A percentile compares a stretch with the other conserved stretches of the same genome.
phyloP scores from a whole-genome alignment of 1,140 invertebrate species.

The Drosophila persimilis region DNA sequence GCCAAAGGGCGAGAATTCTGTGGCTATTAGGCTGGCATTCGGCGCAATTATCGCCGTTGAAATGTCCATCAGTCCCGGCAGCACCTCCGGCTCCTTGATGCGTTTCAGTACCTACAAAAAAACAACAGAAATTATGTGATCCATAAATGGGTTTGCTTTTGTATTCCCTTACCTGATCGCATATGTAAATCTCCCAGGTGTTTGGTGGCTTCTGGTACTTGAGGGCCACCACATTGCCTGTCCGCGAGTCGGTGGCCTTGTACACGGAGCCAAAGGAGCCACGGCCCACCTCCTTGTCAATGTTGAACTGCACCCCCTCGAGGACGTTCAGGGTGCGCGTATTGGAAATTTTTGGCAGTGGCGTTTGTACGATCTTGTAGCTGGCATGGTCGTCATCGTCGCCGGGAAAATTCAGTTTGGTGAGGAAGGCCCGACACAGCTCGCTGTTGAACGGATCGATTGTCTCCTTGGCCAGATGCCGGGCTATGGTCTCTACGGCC shows the following conservation, averaged over 20 bases:
- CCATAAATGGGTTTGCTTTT: neutral
- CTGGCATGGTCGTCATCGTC: conserved; percentile 71
- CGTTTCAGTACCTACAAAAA: conserved; percentile 65
- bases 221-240: conserved; percentile 87
- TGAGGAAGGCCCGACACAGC: conserved; percentile 84
- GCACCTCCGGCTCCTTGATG: conserved; percentile 60
- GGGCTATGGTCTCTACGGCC: conserved; percentile 73
- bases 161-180: conserved; percentile 87
- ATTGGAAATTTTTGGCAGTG: conserved; percentile 83
- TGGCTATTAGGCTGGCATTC: conserved; percentile 91
- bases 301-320: conserved; percentile 85
- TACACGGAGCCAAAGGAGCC: conserved; percentile 90
- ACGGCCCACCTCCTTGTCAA: conserved; percentile 90
- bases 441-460: conserved; percentile 86
- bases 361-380: conserved; percentile 78
- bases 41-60: conserved; percentile 88
- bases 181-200: conserved; percentile 92
- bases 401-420: conserved; percentile 85
- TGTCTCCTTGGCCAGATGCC: conserved; percentile 69
- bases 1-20: conserved; percentile 90
- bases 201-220: conserved; percentile 92
- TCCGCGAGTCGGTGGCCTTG: conserved; percentile 84
- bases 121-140: neutral
- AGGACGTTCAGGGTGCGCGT: conserved; percentile 84
- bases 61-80: conserved; percentile 88